phyloP scores from a whole-genome alignment of 2,797 vertebrate genomes.

The Microctenopoma lineatum region DNA sequence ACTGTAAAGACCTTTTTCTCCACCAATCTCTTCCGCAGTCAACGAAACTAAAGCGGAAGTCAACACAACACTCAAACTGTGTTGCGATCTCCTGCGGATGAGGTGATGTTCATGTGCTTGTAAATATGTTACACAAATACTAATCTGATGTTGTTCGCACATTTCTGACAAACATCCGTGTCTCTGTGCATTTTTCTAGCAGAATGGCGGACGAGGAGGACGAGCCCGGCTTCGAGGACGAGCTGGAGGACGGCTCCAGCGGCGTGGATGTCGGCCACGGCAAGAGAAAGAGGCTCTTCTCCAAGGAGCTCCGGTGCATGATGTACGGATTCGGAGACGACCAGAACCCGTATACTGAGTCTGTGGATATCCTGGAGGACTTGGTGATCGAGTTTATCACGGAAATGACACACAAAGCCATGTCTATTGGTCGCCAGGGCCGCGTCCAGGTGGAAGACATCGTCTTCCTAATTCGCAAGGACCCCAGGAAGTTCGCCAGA shows the following conservation, averaged over 20 bases:
- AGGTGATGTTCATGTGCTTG: neutral
- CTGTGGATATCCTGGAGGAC: constrained; percentile 97
- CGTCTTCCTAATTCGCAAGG: constrained; percentile 96
- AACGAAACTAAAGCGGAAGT: constrained; percentile 17
- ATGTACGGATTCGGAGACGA: constrained; percentile 99
- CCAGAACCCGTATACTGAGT: constrained; percentile 98
- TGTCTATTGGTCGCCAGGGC: constrained; percentile 97
- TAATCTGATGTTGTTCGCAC: neutral
- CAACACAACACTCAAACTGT: fast-evolving
- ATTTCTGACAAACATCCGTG: neutral
- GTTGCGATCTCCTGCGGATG: neutral
- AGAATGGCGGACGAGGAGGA: constrained; percentile 86
- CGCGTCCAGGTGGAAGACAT: constrained; percentile 99
- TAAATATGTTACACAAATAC: neutral
- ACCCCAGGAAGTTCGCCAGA: constrained; percentile 95
- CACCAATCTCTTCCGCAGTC: constrained; percentile 14
- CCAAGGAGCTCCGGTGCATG: constrained; percentile 98
- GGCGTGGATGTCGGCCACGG: constrained; percentile 91
- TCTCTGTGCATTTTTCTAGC: neutral
- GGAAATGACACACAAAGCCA: constrained; percentile 98
- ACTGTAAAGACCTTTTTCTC: fast-evolving
- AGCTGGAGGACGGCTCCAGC: constrained; percentile 88
- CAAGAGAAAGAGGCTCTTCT: constrained; percentile 93
- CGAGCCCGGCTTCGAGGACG: constrained; percentile 90
- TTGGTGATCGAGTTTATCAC: constrained; percentile 98